Conservation (phyloP, 1,140 invertebrate genomes). For the silkworm (Bombyx mori) region DNA sequence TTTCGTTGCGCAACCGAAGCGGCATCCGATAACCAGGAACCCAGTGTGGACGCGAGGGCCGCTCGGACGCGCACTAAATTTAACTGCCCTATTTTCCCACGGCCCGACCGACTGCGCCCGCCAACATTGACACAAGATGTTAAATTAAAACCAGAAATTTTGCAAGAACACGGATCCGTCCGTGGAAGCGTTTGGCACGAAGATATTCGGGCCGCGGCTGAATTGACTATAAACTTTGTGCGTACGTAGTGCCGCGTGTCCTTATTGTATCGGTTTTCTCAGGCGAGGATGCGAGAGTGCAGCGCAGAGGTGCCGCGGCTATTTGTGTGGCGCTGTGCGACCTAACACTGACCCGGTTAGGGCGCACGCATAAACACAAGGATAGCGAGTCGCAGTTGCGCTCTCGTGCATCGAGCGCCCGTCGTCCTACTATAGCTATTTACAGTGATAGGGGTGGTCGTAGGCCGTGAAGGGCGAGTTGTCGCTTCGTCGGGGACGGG, state of each 20-base stretch:
- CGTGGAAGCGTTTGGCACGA: slow-evolving; percentile 41
- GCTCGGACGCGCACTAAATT: slow-evolving; percentile 19
- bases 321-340: slow-evolving; percentile 63
- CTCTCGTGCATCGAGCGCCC: slow-evolving; percentile 17
- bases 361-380: slow-evolving; percentile 51
- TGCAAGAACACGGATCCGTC: slow-evolving; percentile 20
- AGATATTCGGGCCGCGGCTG: slow-evolving; percentile 28
- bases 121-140: slow-evolving; percentile 20
- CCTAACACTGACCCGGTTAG: slow-evolving; percentile 68
- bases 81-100: slow-evolving; percentile 43
- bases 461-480: slow-evolving; percentile 55
- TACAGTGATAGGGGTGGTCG: slow-evolving; percentile 38
- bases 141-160: slow-evolving; percentile 21
- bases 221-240: slow-evolving; percentile 44
- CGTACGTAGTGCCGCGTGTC: not conserved
- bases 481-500: slow-evolving; percentile 45
- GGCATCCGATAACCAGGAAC: not conserved
- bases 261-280: too few relatives aligned
- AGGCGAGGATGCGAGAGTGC: not conserved
- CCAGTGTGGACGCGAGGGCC: too few relatives aligned
- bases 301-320: slow-evolving; percentile 25
- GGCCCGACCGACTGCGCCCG: slow-evolving; percentile 12
- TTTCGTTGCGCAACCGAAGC: slow-evolving; percentile 3
- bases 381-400: slow-evolving; percentile 32
- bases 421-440: slow-evolving; percentile 30